These are phyloP conservation scores for Pteria penguin DNA, from an alignment of 2,888 invertebrate genomes.

Conservation along the genomic window DNA sequence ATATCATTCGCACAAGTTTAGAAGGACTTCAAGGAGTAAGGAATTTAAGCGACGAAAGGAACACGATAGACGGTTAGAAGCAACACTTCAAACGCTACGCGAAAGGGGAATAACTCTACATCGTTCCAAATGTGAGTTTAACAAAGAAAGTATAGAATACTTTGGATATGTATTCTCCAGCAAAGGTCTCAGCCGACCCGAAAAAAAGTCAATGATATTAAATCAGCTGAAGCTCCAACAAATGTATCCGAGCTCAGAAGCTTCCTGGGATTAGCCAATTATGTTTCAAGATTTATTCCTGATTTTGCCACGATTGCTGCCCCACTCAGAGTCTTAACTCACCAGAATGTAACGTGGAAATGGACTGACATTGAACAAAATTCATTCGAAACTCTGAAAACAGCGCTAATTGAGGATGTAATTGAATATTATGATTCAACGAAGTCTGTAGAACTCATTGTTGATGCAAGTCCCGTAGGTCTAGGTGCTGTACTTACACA, in stretches of 20 bases:
- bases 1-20: slow-evolving; percentile 10
- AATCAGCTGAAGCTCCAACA: neutral
- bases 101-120: slow-evolving; percentile 39
- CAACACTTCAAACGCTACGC: slow-evolving; percentile 18
- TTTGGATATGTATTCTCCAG: slow-evolving; percentile 7
- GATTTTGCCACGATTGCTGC: slow-evolving; percentile 5
- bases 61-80: slow-evolving; percentile 26
- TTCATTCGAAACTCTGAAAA: neutral
- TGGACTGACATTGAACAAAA: neutral
- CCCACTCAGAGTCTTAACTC: slow-evolving; percentile 2
- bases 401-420: neutral
- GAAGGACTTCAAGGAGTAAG: slow-evolving; percentile 21
- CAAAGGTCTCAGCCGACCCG: slow-evolving; percentile 8
- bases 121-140: slow-evolving; percentile 38
- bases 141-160: slow-evolving; percentile 33
- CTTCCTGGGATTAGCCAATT: slow-evolving; percentile 5
- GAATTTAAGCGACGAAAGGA: slow-evolving; percentile 43
- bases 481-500: slow-evolving; percentile 51
- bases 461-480: slow-evolving; percentile 54
- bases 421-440: slow-evolving; percentile 13
- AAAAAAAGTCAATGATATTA: neutral
- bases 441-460: slow-evolving; percentile 11
- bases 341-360: neutral
- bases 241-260: neutral
- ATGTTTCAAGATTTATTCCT: slow-evolving; percentile 7